Conservation (phyloP, 2,797 vertebrate genomes). For the Sphenodon punctatus region DNA sequence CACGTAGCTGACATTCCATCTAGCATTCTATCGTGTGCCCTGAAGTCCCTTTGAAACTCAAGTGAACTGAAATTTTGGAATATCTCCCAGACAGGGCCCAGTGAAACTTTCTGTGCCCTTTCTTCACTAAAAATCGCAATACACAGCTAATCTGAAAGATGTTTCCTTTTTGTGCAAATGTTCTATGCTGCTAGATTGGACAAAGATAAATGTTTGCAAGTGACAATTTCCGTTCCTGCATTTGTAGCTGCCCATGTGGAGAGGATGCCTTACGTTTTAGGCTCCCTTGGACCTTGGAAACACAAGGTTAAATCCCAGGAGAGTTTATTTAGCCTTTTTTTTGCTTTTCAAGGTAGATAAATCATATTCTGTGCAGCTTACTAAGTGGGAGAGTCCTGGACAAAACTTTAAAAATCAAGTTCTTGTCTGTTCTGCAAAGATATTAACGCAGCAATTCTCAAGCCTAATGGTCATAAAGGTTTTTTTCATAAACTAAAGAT, state of each 20-base stretch:
- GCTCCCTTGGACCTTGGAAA: background rate
- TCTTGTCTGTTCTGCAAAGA: background rate
- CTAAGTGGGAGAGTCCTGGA: background rate
- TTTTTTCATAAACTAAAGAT: too few relatives aligned
- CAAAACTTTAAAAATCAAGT: background rate
- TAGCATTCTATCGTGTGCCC: too few relatives aligned
- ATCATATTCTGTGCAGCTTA: background rate
- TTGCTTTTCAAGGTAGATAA: background rate
- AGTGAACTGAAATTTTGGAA: too few relatives aligned
- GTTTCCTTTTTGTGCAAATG: conserved; percentile 34
- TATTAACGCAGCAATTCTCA: too few relatives aligned
- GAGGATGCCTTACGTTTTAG: background rate
- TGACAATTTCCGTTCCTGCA: background rate
- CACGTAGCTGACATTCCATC: too few relatives aligned
- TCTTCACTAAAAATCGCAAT: too few relatives aligned
- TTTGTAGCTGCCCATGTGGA: background rate
- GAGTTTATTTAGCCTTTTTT: background rate
- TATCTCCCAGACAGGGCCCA: too few relatives aligned
- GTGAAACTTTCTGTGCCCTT: too few relatives aligned
- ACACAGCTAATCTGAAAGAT: conserved; percentile 41
- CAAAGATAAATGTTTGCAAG: background rate
- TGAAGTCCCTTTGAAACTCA: too few relatives aligned
- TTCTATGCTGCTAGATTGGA: conserved; percentile 31
- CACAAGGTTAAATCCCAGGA: background rate
- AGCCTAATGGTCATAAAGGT: too few relatives aligned